Conservation (phyloP, 2,113 vertebrate genomes). For the Dasyornis broadbenti region DNA sequence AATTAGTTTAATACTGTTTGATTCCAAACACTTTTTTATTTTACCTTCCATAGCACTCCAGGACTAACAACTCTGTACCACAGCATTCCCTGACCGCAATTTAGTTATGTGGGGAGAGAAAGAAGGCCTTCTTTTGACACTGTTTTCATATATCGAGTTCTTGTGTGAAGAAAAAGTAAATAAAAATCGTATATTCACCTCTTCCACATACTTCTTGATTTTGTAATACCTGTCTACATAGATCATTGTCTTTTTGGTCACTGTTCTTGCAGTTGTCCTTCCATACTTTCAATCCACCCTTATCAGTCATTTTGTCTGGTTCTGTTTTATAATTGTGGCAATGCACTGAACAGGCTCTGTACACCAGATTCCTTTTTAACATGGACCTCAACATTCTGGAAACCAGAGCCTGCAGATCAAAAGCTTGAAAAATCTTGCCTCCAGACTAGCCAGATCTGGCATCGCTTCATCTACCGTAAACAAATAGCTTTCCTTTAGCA, state of each 20-base stretch:
- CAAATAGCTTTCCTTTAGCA: background rate
- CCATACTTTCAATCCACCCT: background rate
- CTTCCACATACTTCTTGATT: background rate
- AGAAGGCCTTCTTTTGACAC: background rate
- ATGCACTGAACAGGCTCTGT: background rate
- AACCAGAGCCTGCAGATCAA: conserved; percentile 30
- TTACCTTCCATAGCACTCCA: background rate
- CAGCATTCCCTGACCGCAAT: background rate
- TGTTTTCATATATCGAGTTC: background rate
- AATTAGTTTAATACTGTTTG: background rate
- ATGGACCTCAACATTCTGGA: background rate
- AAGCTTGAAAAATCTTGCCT: conserved; percentile 10
- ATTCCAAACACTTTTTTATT: background rate
- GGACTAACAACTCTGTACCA: accelerated
- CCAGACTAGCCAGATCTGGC: background rate
- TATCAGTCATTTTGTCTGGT: background rate
- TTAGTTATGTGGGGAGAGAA: background rate
- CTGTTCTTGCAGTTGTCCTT: background rate
- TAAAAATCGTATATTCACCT: background rate
- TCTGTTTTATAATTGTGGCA: background rate
- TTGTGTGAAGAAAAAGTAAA: background rate
- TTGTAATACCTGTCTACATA: background rate
- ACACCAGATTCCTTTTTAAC: background rate
- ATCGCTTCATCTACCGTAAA: background rate
- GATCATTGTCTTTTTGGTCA: background rate